Evolutionary conservation across 2,888 invertebrate genomes (phyloP).

Genomic region (Ethmia dodecea): DNA sequence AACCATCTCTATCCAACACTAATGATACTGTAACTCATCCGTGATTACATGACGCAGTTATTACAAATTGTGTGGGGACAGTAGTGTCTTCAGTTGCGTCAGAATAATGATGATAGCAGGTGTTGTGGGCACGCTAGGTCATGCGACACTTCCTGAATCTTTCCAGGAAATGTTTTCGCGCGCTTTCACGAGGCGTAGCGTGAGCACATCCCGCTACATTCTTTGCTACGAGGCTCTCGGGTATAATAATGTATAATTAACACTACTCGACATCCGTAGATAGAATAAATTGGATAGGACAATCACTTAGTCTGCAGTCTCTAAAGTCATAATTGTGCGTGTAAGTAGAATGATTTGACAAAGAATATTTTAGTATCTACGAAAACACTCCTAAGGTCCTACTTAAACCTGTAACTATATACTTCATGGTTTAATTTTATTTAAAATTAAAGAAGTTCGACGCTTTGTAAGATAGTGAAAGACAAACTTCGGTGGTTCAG

Average conservation of each 20-base stretch:
- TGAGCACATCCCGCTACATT: constrained; percentile 19
- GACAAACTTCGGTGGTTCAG: no score
- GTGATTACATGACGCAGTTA: constrained; percentile 4
- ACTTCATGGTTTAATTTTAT: no score
- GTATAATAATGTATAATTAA: constrained; percentile 17
- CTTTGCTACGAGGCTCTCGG: constrained; percentile 11
- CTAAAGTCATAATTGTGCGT: no score
- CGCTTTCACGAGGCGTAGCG: constrained; percentile 38
- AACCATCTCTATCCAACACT: constrained; percentile 12
- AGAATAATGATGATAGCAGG: constrained; percentile 39
- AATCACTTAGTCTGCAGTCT: constrained; percentile 7
- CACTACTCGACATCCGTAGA: constrained; percentile 11
- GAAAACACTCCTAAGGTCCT: no score
- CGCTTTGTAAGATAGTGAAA: neutral
- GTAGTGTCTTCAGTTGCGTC: constrained; percentile 34
- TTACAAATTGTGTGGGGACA: constrained; percentile 15
- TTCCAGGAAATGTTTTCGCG: constrained; percentile 41
- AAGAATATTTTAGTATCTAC: no score
- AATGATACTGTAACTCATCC: constrained; percentile 21
- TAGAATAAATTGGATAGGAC: constrained; percentile 3
- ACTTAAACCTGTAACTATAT: no score
- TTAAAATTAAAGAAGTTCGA: constrained; percentile 14
- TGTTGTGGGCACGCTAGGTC: constrained; percentile 32
- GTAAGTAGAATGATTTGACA: no score
- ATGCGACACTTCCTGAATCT: constrained; percentile 42